A percentile compares a stretch with the other conserved stretches of the same genome.
Evolutionary conservation across 2,888 invertebrate genomes (phyloP).

Genomic region (Campopleginae sp.): DNA sequence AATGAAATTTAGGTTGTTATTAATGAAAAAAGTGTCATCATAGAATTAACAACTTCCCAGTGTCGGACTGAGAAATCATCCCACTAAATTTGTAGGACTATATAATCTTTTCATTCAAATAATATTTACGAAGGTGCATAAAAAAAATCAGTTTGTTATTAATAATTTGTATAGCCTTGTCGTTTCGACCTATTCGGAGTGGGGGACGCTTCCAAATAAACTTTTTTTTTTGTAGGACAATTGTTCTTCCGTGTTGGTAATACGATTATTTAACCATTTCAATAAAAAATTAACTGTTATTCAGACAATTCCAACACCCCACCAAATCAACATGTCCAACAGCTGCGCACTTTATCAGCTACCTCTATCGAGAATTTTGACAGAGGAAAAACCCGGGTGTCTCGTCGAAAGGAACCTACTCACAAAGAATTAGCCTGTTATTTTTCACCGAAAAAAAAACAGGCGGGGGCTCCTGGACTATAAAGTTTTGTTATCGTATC

Average conservation of each 20-base stretch:
- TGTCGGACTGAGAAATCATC: slow-evolving; percentile 41
- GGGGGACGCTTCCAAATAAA: not conserved
- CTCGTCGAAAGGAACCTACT: slow-evolving; percentile 41
- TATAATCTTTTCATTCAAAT: not conserved
- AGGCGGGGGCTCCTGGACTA: slow-evolving; percentile 45
- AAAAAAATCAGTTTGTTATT: slow-evolving; percentile 23
- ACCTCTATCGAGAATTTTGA: not conserved
- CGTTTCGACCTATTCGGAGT: slow-evolving; percentile 5
- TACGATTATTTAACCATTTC: not conserved
- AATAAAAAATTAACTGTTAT: slow-evolving; percentile 13
- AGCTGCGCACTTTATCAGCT: not conserved
- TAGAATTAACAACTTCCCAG: slow-evolving; percentile 45
- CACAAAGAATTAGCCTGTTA: slow-evolving; percentile 46
- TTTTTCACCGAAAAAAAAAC: slow-evolving; percentile 37
- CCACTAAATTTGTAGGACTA: slow-evolving; percentile 4
- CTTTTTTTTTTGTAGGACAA: slow-evolving; percentile 5
- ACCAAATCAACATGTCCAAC: slow-evolving; percentile 8
- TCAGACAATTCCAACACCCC: not conserved
- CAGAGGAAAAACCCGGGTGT: not conserved
- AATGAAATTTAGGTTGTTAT: no score
- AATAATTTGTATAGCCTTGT: not conserved
- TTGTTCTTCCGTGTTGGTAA: not conserved
- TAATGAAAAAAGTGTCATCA: slow-evolving; percentile 51
- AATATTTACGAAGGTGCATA: slow-evolving; percentile 34
- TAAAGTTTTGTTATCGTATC: no score